These are phyloP conservation scores for Gymnopithys bicolor DNA, from an alignment of 2,797 vertebrate species.

Conservation along the genomic window DNA sequence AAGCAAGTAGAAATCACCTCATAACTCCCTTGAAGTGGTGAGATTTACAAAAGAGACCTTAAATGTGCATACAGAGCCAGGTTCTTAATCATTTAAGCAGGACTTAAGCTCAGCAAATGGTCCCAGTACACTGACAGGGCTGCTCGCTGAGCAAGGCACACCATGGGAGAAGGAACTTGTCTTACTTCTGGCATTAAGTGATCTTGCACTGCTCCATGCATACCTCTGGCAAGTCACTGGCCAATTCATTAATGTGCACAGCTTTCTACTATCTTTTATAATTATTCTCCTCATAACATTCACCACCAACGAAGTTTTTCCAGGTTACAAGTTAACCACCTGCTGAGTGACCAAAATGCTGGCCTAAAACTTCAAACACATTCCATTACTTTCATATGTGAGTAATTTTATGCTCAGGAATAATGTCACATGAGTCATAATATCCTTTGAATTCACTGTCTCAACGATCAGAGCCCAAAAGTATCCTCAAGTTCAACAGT, in stretches of 20 bases:
- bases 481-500: constrained; percentile 20
- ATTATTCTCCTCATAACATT: background rate
- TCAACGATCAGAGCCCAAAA: constrained; percentile 57
- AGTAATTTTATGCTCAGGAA: constrained; percentile 62
- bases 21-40: background rate
- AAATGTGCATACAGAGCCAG: fast-evolving
- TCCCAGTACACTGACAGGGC: background rate
- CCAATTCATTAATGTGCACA: background rate
- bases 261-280: background rate
- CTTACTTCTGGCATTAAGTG: background rate
- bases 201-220: background rate
- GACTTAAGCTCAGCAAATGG: background rate
- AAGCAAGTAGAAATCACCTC: constrained; percentile 8
- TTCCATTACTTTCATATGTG: constrained; percentile 65
- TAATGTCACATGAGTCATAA: constrained; percentile 68
- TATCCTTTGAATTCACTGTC: constrained; percentile 60
- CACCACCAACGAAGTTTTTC: constrained; percentile 55
- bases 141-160: background rate
- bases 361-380: constrained; percentile 60
- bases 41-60: constrained; percentile 9
- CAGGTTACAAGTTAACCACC: constrained; percentile 63
- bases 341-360: constrained; percentile 59
- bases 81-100: background rate
- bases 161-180: fast-evolving
- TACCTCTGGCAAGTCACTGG: background rate